Evolutionary conservation across 1,140 invertebrate genomes (phyloP).

Genomic region (Mycetomoellerius zeteki): DNA sequence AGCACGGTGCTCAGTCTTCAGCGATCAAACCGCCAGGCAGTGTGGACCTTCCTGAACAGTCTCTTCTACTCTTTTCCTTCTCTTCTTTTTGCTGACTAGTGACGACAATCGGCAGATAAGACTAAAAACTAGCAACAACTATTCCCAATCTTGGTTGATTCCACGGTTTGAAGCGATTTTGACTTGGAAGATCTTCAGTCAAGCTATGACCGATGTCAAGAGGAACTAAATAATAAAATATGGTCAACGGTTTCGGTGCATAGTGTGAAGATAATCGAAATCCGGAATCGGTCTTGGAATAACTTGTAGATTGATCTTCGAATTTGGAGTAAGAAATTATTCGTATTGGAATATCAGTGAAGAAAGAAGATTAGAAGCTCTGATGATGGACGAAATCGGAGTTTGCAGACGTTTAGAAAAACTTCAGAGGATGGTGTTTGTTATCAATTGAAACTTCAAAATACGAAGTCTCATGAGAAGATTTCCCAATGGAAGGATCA

Average conservation of each 20-base stretch:
- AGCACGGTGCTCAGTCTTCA: slow-evolving; percentile 78
- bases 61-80: slow-evolving; percentile 54
- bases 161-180: slow-evolving; percentile 2
- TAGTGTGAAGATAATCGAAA: neutral
- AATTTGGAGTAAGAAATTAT: neutral
- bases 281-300: neutral
- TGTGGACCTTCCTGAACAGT: slow-evolving; percentile 76
- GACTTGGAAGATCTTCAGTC: neutral
- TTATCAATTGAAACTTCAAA: neutral
- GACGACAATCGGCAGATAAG: slow-evolving; percentile 55
- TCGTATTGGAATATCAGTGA: neutral
- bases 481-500: neutral
- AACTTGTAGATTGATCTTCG: neutral
- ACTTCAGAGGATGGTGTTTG: neutral
- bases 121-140: neutral
- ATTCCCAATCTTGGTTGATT: neutral
- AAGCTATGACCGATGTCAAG: neutral
- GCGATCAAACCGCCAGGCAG: slow-evolving; percentile 80
- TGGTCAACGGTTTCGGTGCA: slow-evolving; percentile 3
- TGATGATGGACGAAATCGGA: neutral
- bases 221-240: neutral
- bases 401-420: slow-evolving; percentile 60
- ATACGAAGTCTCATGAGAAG: neutral
- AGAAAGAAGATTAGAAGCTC: neutral
- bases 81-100: slow-evolving; percentile 43